Percentiles rank a stretch among this genome's conserved stretches.
These are phyloP conservation scores for Melanostoma mellinum DNA, from an alignment of 2,888 invertebrate genomes.

Conservation along the genomic window DNA sequence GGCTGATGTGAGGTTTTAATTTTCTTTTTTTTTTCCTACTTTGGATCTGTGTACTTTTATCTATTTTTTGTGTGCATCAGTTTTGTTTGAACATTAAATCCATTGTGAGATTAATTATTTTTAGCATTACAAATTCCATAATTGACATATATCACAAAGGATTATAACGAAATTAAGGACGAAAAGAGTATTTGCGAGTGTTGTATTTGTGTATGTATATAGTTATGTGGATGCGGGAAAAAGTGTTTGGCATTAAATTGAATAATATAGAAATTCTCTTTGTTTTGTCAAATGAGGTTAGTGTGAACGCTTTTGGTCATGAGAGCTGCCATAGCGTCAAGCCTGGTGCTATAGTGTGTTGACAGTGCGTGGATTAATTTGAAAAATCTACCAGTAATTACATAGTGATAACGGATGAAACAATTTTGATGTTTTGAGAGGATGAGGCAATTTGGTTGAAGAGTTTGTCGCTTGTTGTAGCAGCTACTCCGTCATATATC, in stretches of 20 bases:
- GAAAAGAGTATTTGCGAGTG: conserved; percentile 20
- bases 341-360: conserved; percentile 39
- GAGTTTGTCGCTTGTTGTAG: too few relatives aligned
- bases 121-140: conserved; percentile 73
- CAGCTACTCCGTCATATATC: too few relatives aligned
- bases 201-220: background rate
- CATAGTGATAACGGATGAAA: conserved; percentile 31
- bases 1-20: background rate
- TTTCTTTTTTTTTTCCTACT: conserved; percentile 14
- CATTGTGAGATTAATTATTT: conserved; percentile 73
- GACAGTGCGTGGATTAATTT: conserved; percentile 69
- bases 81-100: conserved; percentile 71
- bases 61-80: conserved; percentile 43
- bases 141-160: conserved; percentile 72
- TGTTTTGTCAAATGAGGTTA: conserved; percentile 82
- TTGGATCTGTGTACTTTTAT: conserved; percentile 49
- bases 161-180: conserved; percentile 73
- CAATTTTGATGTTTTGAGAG: conserved; percentile 10
- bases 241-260: conserved; percentile 65
- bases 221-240: conserved; percentile 42
- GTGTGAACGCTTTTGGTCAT: conserved; percentile 59
- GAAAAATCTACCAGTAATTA: conserved; percentile 65
- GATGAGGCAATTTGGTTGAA: background rate
- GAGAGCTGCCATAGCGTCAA: conserved; percentile 46
- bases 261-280: conserved; percentile 73